Percentiles rank a stretch among this genome's conserved stretches.
These are phyloP conservation scores for Orchestia grillus DNA, from an alignment of 1,140 invertebrate genomes.

Conservation along the genomic window DNA sequence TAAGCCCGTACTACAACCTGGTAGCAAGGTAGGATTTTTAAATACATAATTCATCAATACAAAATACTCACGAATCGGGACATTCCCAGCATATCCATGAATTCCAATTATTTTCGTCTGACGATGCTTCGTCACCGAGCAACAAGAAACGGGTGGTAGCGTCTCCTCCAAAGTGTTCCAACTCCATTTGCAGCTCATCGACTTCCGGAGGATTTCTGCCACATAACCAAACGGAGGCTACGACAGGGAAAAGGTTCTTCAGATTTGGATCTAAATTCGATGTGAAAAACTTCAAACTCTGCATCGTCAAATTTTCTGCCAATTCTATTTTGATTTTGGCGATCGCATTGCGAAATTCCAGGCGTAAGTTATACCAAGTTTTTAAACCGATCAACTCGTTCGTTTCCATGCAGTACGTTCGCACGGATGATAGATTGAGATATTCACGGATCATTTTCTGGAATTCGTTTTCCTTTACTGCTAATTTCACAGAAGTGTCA, in stretches of 20 bases:
- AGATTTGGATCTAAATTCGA: not conserved
- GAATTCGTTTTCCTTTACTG: too few relatives aligned
- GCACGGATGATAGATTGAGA: not conserved
- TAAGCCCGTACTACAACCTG: too few relatives aligned
- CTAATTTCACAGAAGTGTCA: too few relatives aligned
- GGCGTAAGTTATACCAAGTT: not conserved
- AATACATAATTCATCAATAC: too few relatives aligned
- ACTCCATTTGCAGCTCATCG: not conserved
- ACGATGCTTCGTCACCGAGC: not conserved
- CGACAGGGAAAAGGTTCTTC: not conserved
- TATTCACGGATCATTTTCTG: too few relatives aligned
- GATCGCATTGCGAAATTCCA: not conserved
- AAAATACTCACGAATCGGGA: not conserved
- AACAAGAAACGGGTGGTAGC: not conserved
- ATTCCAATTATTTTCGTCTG: not conserved
- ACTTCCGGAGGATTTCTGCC: not conserved
- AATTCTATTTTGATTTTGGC: not conserved
- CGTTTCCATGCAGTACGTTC: not conserved
- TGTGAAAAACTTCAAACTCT: not conserved
- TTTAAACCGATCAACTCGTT: not conserved
- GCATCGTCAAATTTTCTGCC: not conserved
- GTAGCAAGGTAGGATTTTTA: too few relatives aligned
- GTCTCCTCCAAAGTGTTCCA: not conserved
- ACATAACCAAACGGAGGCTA: not conserved
- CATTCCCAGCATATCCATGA: not conserved